Evolutionary conservation across 1,140 invertebrate genomes (phyloP).

Genomic region (Neocloeon triangulifer): DNA sequence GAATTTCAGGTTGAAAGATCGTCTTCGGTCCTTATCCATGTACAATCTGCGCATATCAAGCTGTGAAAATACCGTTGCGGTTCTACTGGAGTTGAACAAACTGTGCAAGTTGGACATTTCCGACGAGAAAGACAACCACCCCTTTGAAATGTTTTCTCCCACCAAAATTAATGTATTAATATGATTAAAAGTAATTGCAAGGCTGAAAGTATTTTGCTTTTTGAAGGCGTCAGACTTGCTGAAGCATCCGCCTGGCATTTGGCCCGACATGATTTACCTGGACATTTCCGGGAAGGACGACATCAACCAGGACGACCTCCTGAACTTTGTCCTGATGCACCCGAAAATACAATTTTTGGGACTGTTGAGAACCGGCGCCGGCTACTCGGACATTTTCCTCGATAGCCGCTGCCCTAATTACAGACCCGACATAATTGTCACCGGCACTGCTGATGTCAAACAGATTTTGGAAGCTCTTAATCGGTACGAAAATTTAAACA

Average conservation of each 20-base stretch:
- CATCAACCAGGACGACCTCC: neutral
- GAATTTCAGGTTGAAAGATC: constrained; percentile 35
- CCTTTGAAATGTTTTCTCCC: constrained; percentile 21
- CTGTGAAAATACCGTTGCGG: constrained; percentile 22
- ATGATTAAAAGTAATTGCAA: no score
- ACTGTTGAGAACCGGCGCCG: constrained; percentile 32
- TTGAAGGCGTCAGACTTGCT: constrained; percentile 24
- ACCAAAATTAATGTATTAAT: no score
- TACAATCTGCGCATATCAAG: constrained; percentile 29
- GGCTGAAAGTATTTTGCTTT: no score
- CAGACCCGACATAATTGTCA: constrained; percentile 21
- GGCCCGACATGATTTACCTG: constrained; percentile 35
- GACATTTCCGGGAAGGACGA: constrained; percentile 45
- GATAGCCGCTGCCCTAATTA: constrained; percentile 22
- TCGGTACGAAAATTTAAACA: no score
- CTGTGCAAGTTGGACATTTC: constrained; percentile 41
- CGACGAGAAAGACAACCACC: constrained; percentile 26
- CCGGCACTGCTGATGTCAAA: no score
- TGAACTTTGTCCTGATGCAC: constrained; percentile 14
- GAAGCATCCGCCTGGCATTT: constrained; percentile 21
- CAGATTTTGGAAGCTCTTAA: no score
- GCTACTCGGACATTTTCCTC: constrained; percentile 30
- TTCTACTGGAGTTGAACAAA: constrained; percentile 30
- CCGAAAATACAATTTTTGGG: constrained; percentile 32
- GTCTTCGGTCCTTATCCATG: constrained; percentile 34